Conservation (phyloP, 64 coral and sea anemone species). For the Montipora capricornis region DNA sequence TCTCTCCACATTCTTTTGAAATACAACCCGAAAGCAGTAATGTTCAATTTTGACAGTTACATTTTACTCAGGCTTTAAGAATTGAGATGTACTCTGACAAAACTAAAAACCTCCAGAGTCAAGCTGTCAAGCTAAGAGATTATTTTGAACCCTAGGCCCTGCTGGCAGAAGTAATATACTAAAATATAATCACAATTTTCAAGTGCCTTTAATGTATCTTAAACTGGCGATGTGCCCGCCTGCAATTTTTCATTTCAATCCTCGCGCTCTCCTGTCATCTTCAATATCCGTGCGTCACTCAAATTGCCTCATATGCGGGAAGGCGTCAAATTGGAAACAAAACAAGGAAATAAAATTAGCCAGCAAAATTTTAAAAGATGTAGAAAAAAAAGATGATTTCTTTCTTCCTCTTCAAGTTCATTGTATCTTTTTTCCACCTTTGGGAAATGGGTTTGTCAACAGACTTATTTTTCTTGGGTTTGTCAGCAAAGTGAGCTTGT, state of each 20-base stretch:
- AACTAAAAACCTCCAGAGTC: no score
- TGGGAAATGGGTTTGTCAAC: background rate
- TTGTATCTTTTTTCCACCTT: background rate
- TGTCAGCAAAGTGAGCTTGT: background rate
- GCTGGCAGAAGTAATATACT: background rate
- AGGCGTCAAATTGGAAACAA: background rate
- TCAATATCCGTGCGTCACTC: slow-evolving; percentile 23
- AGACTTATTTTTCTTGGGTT: slow-evolving; percentile 2
- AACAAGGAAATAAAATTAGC: slow-evolving; percentile 39
- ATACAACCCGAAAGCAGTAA: no score
- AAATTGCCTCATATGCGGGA: background rate
- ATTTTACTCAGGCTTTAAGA: no score
- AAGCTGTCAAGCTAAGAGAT: background rate
- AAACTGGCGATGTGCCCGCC: background rate
- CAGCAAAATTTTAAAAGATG: background rate
- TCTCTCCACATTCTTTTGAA: no score
- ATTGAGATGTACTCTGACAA: no score
- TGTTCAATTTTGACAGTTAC: no score
- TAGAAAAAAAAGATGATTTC: background rate
- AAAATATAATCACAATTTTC: background rate
- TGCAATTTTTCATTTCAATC: background rate
- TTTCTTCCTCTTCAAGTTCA: background rate
- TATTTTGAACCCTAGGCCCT: background rate
- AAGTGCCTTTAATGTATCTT: background rate
- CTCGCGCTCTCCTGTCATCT: background rate